Evolutionary conservation across 1,140 invertebrate species (phyloP).

Genomic region (Diploscapter pachys): DNA sequence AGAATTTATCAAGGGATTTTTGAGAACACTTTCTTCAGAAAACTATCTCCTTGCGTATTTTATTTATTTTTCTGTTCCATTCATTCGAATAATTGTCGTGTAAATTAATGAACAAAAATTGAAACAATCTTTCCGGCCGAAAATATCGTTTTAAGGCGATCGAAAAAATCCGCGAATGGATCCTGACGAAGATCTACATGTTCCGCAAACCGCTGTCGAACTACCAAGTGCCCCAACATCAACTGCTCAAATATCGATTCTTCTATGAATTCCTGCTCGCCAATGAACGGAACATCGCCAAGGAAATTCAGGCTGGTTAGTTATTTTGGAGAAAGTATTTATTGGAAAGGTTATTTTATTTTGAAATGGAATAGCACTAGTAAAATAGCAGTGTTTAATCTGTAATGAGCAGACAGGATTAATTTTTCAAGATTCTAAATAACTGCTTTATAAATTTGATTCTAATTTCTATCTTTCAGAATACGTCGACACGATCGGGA

Average conservation of each 20-base stretch:
- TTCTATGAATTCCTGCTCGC: constrained; percentile 94
- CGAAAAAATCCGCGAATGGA: constrained; percentile 86
- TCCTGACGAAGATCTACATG: constrained; percentile 91
- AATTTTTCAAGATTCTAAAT: too few species aligned
- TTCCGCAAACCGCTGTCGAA: constrained; percentile 97
- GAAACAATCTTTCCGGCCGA: background rate
- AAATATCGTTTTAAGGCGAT: constrained; percentile 68
- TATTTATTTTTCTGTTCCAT: constrained; percentile 4
- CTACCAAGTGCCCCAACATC: constrained; percentile 89
- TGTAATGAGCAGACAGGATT: too few species aligned
- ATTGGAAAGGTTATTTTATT: background rate
- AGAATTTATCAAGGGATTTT: constrained; percentile 39
- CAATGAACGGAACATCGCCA: constrained; percentile 87
- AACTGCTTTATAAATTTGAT: too few species aligned
- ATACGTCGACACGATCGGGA: constrained; percentile 94
- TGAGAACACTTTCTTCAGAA: constrained; percentile 3
- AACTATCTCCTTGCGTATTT: background rate
- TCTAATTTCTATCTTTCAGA: constrained; percentile 66
- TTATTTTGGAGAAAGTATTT: background rate
- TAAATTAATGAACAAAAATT: constrained; percentile 1
- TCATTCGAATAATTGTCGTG: background rate
- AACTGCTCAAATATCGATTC: constrained; percentile 89
- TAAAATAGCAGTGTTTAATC: too few species aligned
- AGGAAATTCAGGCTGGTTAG: constrained; percentile 70
- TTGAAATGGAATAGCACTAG: too few species aligned